These are phyloP conservation scores for Orthosia gothica DNA, from an alignment of 2,888 invertebrate genomes.

Conservation along the genomic window DNA sequence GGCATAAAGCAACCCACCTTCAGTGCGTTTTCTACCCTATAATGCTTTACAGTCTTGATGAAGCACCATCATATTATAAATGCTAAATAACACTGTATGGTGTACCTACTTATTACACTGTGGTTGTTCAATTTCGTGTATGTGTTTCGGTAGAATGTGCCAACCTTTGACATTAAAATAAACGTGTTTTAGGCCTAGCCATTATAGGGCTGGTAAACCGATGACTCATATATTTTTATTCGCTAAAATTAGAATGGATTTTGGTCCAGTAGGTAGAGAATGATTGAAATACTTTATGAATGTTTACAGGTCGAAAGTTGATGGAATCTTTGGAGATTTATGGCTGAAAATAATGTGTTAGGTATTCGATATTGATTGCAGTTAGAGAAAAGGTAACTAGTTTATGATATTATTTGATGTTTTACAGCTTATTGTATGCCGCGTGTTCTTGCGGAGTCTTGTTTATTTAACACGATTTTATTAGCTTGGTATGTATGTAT, in stretches of 20 bases:
- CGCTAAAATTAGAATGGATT: conserved; percentile 9
- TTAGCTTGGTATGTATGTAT: too few relatives aligned
- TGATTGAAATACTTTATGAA: conserved; percentile 23
- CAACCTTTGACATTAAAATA: conserved; percentile 32
- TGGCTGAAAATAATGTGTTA: conserved; percentile 2
- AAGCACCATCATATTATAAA: too few relatives aligned
- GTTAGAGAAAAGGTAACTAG: neutral
- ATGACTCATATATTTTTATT: conserved; percentile 26
- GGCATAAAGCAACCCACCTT: too few relatives aligned
- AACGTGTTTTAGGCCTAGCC: conserved; percentile 9
- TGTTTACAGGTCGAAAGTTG: conserved; percentile 27
- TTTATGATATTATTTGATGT: neutral
- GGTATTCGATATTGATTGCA: conserved; percentile 6
- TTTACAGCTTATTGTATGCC: neutral
- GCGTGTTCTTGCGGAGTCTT: too few relatives aligned
- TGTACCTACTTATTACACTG: conserved; percentile 8
- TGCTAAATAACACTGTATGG: neutral
- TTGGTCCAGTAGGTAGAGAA: neutral
- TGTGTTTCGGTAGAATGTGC: neutral
- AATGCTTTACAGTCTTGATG: neutral
- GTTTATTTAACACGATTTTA: too few relatives aligned
- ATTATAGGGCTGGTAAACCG: conserved; percentile 1
- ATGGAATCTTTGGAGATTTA: conserved; percentile 19
- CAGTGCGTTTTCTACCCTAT: neutral
- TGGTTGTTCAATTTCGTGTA: conserved; percentile 13